Conservation (phyloP, 2,888 invertebrate species). For the Isoperla grammatica region DNA sequence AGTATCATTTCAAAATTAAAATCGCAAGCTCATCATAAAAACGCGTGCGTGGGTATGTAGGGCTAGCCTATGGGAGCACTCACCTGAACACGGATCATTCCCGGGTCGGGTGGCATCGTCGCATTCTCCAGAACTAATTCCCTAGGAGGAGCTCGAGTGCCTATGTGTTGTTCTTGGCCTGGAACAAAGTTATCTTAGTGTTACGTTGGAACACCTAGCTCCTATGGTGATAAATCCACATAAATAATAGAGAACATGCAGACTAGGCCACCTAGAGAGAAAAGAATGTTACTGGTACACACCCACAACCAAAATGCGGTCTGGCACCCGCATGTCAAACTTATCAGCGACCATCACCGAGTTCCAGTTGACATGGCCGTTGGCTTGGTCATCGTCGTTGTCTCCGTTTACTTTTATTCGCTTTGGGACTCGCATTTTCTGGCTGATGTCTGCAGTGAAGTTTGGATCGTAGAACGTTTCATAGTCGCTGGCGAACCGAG, state of each 20-base stretch:
- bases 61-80: too few relatives aligned
- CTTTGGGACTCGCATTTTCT: conserved; percentile 77
- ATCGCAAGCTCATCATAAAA: too few relatives aligned
- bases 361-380: conserved; percentile 55
- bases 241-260: too few relatives aligned
- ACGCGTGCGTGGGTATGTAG: too few relatives aligned
- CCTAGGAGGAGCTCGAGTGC: conserved; percentile 77
- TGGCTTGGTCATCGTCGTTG: conserved; percentile 57
- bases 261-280: too few relatives aligned
- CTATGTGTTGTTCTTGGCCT: conserved; percentile 54
- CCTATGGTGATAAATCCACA: too few relatives aligned
- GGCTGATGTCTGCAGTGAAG: conserved; percentile 70
- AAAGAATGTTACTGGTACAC: too few relatives aligned
- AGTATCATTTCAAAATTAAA: too few relatives aligned
- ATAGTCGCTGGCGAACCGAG: conserved; percentile 54
- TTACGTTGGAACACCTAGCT: too few relatives aligned
- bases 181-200: too few relatives aligned
- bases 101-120: conserved; percentile 61
- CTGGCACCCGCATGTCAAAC: conserved; percentile 89
- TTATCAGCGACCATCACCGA: conserved; percentile 63
- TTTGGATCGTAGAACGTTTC: conserved; percentile 59
- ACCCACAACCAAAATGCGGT: conserved; percentile 85
- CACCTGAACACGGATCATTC: conserved; percentile 64
- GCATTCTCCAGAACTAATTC: conserved; percentile 83
- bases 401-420: conserved; percentile 70